Base-by-base conservation (phyloP, 1,140 invertebrate species). In the Drosophila sturtevanti region DNA sequence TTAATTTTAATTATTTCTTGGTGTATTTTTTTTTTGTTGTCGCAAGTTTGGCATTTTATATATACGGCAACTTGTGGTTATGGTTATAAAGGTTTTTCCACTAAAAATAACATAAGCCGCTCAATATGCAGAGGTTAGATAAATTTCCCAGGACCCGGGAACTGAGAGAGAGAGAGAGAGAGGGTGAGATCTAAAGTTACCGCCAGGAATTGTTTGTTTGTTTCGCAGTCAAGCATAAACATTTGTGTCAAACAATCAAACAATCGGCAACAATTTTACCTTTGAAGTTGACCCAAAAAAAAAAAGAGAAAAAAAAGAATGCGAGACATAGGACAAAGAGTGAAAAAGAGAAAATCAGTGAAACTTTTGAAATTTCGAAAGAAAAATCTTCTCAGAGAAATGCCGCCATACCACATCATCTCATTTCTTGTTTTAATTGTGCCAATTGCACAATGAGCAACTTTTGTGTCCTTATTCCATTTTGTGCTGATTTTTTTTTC, bases 191-290 rank as follows among this genome's bases (percentile, higher is more conserved):
- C 66, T 64, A 59, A 77, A 74, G 52, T 12, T 41, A 24, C 48
- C 44, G 44, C 34, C 44, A 16, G 51, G 34, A 64, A 77, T 77
- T 77, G 73, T 65, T 73, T 73, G 58, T 82, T 79, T 86, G 76
- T 86, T 61, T 87, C 84, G 79, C 84, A 82, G 84, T 87, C 82
- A 87, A 89, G 84, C 82, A 89, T 82, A 87, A 89, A 87, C 79
- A 87, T 89, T 89, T 89, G 68, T 82, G 72, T 55, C 84, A 89
- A 89, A 87, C 82, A 87, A 87, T 89, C 79, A 82, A 87, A 87
- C 82, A 86, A 81, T 81, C 68, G 81, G 67, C 67, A 78, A 78
- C 52, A 71, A 70, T 71, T 63, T 63, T 48, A 38, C 34, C 75
- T 78, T 78, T 78, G 75, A 78, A 63, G 67, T 75, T 35, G 62